Base-by-base conservation (phyloP, 2,797 vertebrate species). In the Moxostoma hubbsi region DNA sequence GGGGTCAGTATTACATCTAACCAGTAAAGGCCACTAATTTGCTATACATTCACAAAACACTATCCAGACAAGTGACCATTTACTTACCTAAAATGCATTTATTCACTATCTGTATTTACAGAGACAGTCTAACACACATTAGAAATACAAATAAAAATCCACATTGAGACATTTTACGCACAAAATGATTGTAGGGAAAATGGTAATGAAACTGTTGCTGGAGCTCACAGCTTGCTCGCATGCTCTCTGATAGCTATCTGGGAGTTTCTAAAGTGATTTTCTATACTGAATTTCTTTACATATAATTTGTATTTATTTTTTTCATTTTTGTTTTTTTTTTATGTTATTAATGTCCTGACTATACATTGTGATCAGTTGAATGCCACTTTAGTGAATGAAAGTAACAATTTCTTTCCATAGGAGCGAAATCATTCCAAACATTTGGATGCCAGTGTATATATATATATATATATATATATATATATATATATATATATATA, bases 1-100 rank as follows among this genome's bases (percentile, higher is more conserved):
- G 86, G 75, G 75, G 84, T 66, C 73, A 82, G 78, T 82, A 61
- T 77, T 79, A 64, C 63, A 79, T 61, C 80, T 82, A 80, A 18
- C 36, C 71, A 66, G 16, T 15, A 15, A 43, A 45, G 9, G 15
- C n/a, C n/a, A n/a, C n/a, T 10, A 16, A 53, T 24, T 24, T 11
- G 47, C 7, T 16, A 65, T 43, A 55, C 36, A 7, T 15, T 54
- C 55, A 64, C 74, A 63, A 70, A 58, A 77, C 54, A 67, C 50
- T 75, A 75, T 72, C 75, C 62, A 73, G 69, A 75, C 73, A 80
- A 64, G 51, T 62, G 79, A 16, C 84, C 54, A 80, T 83, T 76
- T 75, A 49, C 15, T 18, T 43, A 63, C 59, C 75, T 59, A 66
- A 63, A 59, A 79, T 72, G 74, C 57, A 47, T 51, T 15, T 77